Evolutionary conservation across 64 coral and sea anemone genomes (phyloP), one percentile per base, ranked within the genome.

Genomic region (Montipora foliosa): DNA sequence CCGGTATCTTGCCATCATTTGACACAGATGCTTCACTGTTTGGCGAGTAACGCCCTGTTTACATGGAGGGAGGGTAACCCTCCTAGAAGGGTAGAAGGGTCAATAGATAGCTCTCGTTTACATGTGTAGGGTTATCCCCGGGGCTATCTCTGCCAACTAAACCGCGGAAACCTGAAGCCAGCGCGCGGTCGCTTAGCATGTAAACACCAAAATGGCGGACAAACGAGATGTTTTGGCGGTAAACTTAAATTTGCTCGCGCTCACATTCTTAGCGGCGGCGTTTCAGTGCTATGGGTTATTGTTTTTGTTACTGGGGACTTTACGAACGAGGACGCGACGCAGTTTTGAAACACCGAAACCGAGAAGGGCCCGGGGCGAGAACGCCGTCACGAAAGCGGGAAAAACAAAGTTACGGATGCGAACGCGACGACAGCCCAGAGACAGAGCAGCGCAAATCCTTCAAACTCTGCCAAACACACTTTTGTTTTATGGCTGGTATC

Each of bases 271-370:
- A 51, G 67, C 44, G 68, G 25, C 67, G 44, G 19, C 84, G 47
- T 87, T 49, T 87, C 84, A 73, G 14, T 87, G 84, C 51, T 87
- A 73, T 73, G 84, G 84, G 19, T 74, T 87, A 46, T 87, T 87
- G 47, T 47, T 87, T 47, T 87, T 67, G n/a, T 49, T 69, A 73
- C 66, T 87, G 25, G 25, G 25, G 25, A 25, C 25, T 25, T 25
- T 25, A 25, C 25, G 25, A 25, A 25, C 25, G 25, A 25, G 25
- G 25, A 25, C 25, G 25, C 25, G 25, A 25, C 25, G 25, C 25
- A 25, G 25, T 25, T 25, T 25, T 25, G 25, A 25, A 25, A 25
- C 25, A 25, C 25, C 25, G 25, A 25, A 25, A 25, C 25, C 25
- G 25, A 25, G 25, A 25, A 25, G 25, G 25, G 25, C 25, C 25